Base-by-base conservation (phyloP, 2,113 vertebrate species). In the Microcebus ravelobensis region DNA sequence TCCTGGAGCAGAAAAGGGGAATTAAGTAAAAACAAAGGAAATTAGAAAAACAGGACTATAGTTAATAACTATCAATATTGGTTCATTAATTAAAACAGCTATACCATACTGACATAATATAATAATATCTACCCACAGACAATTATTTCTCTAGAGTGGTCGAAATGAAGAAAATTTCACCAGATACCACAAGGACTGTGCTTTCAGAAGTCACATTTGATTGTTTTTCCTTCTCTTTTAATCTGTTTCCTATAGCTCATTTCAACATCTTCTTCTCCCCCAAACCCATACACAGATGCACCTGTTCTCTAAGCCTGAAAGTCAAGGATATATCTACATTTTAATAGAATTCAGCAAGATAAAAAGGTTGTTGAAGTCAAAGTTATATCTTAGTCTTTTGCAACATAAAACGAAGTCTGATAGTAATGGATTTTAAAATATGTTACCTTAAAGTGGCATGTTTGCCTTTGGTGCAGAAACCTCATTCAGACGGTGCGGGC, bases 401-500 rank as follows among this genome's bases (percentile, higher is more conserved):
- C 36, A n/a, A 74, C 59, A 59, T 34, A 59, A 83, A 83, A 50
- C 8, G 17, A 42, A 39, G 2, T 34, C 48, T 67, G 34, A 52
- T 52, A 71, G 29, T n/a, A 77, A 36, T 8, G 50, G 11, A 2
- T 13, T n/a, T 34, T 23, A 55, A 55, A 52, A 50, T 11, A 21
- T 29, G 17, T 39, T 6, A 50, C 14, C 20, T 59, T 13, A 5
- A 68, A 21, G 48, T n/a, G 39, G 27, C 34, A 42, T 31, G 27
- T 42, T 61, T 83, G 29, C 20, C 65, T 17, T 86, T 67, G 7
- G 65, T 42, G 8, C n/a, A 34, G 55, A 48, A 17, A 85, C 13
- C 34, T 67, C 34, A 34, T 5, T 29, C 20, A 23, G 0, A 1
- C 7, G 2, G 14, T 0, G 1, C 23, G 55, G n/a, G 0, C 21